Evolutionary conservation across 2,113 vertebrate species (phyloP).

Genomic region (Bujurquina vittata): DNA sequence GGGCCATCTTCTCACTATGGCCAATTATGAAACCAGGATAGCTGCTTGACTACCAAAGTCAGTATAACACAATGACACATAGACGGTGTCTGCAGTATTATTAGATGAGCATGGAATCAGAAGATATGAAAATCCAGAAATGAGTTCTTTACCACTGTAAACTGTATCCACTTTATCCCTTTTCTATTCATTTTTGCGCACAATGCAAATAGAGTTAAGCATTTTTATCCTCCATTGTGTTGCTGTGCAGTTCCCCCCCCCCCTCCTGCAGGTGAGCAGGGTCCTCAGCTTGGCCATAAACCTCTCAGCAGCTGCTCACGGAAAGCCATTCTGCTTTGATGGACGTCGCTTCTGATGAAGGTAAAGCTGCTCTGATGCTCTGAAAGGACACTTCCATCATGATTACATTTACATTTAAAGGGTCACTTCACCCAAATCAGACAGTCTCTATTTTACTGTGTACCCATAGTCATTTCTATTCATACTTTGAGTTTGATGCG

Average conservation of each 20-base stretch:
- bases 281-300: constrained; percentile 38
- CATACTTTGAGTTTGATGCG: not conserved
- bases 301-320: constrained; percentile 44
- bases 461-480: not conserved
- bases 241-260: not conserved
- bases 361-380: constrained; percentile 29
- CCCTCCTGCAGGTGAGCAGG: constrained; percentile 18
- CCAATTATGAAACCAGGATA: not conserved
- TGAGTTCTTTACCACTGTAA: not conserved
- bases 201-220: not conserved
- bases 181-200: not conserved
- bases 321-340: constrained; percentile 45
- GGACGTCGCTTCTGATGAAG: constrained; percentile 47
- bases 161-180: not conserved
- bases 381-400: constrained; percentile 58
- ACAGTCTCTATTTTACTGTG: constrained; percentile 9
- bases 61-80: not conserved
- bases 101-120: not conserved
- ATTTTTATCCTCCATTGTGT: not conserved
- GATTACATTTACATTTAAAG: constrained; percentile 70
- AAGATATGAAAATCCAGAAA: not conserved
- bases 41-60: not conserved
- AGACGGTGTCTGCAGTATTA: not conserved
- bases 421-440: constrained; percentile 47
- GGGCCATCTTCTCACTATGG: too few species aligned